Evolutionary conservation across 2,113 vertebrate genomes (phyloP), one percentile per base, ranked within the genome.

Genomic region (Onychorhynchus coronatus): DNA sequence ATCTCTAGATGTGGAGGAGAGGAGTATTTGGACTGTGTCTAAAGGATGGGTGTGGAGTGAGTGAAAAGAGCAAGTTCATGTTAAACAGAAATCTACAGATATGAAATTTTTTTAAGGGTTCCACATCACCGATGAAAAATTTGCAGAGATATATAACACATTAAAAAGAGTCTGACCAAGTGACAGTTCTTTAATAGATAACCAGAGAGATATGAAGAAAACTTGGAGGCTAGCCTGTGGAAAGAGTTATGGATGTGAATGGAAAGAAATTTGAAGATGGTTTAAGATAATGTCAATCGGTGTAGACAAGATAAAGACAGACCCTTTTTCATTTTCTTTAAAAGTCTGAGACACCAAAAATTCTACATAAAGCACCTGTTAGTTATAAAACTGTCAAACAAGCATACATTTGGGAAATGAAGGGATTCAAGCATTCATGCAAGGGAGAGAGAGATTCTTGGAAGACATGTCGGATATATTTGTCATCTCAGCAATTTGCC

Each of bases 361-460:
- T 85, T 61, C 67, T 80, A 67, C 50, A 49, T 53, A 88, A 93
- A 92, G 63, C 79, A 89, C 84, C 88, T 96, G 88, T 49, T 91
- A 85, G 58, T 83, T 91, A 88, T 88, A 95, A 95, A 96, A 93
- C 77, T 50, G 67, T 93, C 89, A 86, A 71, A 56, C 42, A 85
- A 85, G 41, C 56, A n/a, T 6, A 58, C 53, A 39, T 85, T 71
- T 83, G 78, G 89, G 90, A 90, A 93, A 88, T 14, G 15, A 81
- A 82, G 66, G 67, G 84, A 90, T 59, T 91, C 92, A 88, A 70
- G 35, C 53, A 37, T 50, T 81, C 55, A 63, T 17, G 28, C 68
- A 91, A 70, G 41, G 50, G 49, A 6, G 6, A 87, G 63, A 74
- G 85, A 65, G 52, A 44, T 82, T 95, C 84, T 76, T 94, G 87